These are phyloP conservation scores for Thymelicus acteon DNA, from an alignment of 2,888 invertebrate genomes.

Conservation along the genomic window DNA sequence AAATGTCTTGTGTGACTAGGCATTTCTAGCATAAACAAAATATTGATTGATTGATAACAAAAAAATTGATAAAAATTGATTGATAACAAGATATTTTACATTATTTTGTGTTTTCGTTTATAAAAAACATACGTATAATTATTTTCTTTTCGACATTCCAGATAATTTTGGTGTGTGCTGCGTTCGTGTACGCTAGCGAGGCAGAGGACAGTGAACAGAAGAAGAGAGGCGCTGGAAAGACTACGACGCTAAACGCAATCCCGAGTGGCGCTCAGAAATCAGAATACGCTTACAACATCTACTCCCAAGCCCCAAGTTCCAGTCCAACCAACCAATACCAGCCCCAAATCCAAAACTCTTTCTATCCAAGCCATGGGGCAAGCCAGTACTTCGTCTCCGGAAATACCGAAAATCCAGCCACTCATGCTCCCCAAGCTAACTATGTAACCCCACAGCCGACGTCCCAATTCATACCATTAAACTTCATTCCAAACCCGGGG, in stretches of 20 bases:
- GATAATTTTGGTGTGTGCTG: slow-evolving; percentile 67
- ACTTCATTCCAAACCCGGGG: slow-evolving; percentile 71
- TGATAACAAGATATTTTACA: background rate
- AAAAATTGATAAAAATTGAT: no score
- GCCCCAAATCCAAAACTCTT: slow-evolving; percentile 66
- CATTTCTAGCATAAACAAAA: no score
- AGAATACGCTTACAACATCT: slow-evolving; percentile 76
- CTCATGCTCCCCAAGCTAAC: slow-evolving; percentile 52
- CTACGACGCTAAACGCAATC: slow-evolving; percentile 68
- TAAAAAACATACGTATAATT: background rate
- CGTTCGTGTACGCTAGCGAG: slow-evolving; percentile 66
- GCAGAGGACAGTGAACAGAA: slow-evolving; percentile 74
- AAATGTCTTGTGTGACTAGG: no score
- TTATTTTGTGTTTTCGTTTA: slow-evolving; percentile 1
- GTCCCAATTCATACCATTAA: slow-evolving; percentile 70
- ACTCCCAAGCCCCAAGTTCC: slow-evolving; percentile 61
- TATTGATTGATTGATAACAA: background rate
- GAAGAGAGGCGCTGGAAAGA: slow-evolving; percentile 73
- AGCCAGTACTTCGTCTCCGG: slow-evolving; percentile 66
- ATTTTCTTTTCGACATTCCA: slow-evolving; percentile 51
- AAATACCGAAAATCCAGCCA: slow-evolving; percentile 46
- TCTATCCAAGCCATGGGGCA: slow-evolving; percentile 68
- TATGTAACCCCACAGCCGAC: slow-evolving; percentile 58
- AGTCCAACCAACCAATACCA: slow-evolving; percentile 60
- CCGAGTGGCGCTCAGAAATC: slow-evolving; percentile 75